Evolutionary conservation across 2,113 vertebrate species (phyloP), one percentile per base, ranked within the genome.

Genomic region (Notiomystis cincta): DNA sequence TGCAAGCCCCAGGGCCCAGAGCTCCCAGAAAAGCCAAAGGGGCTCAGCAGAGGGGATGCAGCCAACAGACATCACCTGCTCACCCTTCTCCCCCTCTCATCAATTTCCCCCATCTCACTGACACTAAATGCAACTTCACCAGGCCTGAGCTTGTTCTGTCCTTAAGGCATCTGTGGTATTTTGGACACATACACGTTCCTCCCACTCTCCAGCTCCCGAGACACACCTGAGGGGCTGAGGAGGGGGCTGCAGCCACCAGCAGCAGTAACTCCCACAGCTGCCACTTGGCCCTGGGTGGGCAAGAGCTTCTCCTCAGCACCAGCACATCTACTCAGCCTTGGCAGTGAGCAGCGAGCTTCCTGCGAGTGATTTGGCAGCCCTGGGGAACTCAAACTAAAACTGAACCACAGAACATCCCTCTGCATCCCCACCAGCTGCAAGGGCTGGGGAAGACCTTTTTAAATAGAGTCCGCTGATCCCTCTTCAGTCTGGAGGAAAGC

Each of bases 361-460:
- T 0, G 1, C 0, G 0, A 66, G 30, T 1, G 5, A 66, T 24
- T 25, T 0, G 1, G 45, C 72, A 40, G 30, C 48, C 21, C 1
- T 2, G 37, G 35, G 73, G 60, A 38, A n/a, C 31, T 28, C 13
- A 38, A 51, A 67, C 27, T 54, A 33, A 51, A 71, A 27, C 35
- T 7, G 57, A 73, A 35, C 44, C 40, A 40, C 1, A 3, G 54
- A 86, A 75, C 1, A 3, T 70, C 60, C 62, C 56, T 58, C 69
- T 64, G 69, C 40, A 56, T 42, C 47, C 40, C n/a, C 33, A 62
- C 6, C 42, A 72, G 82, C 69, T 10, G 4, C 56, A 79, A 70
- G 38, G 38, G 40, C 44, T 3, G 4, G 25, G 60, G 44, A 75
- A 83, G 44, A 50, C 44, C 30, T n/a, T 88, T 85, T 57, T 33